Evolutionary conservation across 1,140 invertebrate genomes (phyloP), one percentile per base, ranked within the genome.

Genomic region (Diorhabda carinulata): DNA sequence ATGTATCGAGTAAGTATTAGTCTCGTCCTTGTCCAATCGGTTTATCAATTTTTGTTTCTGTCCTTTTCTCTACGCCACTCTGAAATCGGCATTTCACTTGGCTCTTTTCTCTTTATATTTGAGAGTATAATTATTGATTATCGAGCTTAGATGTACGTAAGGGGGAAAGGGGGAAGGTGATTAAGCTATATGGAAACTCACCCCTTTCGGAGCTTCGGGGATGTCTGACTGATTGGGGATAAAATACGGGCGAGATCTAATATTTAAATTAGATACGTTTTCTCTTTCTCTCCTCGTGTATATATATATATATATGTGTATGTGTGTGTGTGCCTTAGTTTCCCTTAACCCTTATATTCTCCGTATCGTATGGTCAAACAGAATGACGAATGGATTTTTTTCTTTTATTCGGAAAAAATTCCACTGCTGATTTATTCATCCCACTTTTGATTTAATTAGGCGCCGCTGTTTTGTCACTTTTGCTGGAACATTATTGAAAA

Each of bases 131-230:
- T 74, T 74, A 74, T 74, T 74, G 73, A 74, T 74, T 74, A 74
- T 74, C 73, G 73, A 68, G 70, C 71, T 69, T 71, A 74, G 70
- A 74, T 74, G 69, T 74, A 70, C 69, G 67, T 56, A 10, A 68
- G 68, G 66, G 57, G 57, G 66, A 42, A 61, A 61, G 64, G 70
- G 68, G 66, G 45, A 61, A 9, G 64, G 70, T 74, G 70, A 74
- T 74, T 74, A 74, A 72, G 73, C 73, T 74, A 74, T 72, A 74
- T 74, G 73, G 73, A 74, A 74, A 74, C 73, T 74, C 73, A 74
- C 73, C 73, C 73, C 73, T 74, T 74, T 72, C 70, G 64, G 61
- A 41, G 67, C 67, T 57, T 64, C 67, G 68, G 70, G 65, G 65
- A 67, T 60, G 65, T 67, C 70, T 74, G 73, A 74, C 47, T 72